These are phyloP conservation scores for Crematogaster levior DNA, from an alignment of 2,888 invertebrate genomes.

Conservation along the genomic window DNA sequence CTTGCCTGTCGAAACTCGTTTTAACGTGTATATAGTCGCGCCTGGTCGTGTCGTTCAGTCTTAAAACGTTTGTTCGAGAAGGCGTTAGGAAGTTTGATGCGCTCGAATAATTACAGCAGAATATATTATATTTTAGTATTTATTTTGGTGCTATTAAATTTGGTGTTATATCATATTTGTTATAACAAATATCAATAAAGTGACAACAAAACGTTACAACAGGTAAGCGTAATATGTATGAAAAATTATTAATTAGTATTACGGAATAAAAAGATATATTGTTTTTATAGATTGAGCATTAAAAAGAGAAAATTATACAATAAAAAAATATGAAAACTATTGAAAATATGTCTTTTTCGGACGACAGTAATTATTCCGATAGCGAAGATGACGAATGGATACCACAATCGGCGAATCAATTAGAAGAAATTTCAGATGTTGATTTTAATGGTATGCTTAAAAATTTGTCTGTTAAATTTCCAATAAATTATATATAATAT, in stretches of 20 bases:
- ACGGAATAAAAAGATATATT: neutral
- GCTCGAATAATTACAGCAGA: no score
- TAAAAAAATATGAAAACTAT: neutral
- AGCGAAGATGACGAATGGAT: neutral
- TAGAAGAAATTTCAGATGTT: neutral
- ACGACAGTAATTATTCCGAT: neutral
- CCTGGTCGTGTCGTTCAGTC: no score
- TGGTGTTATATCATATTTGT: neutral
- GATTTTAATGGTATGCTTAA: conserved; percentile 4
- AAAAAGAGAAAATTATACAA: neutral
- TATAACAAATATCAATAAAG: neutral
- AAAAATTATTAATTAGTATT: neutral
- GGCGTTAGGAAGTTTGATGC: no score
- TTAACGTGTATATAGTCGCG: no score
- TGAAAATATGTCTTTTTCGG: neutral
- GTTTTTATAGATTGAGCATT: neutral
- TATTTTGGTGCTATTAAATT: no score
- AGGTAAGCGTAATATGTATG: neutral
- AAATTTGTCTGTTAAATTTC: neutral
- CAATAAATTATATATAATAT: no score
- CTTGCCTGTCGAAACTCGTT: neutral
- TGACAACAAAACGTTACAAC: neutral
- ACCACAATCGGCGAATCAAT: neutral
- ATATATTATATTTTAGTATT: no score
- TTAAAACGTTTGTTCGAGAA: no score